Percentiles rank a stretch among this genome's conserved stretches.
phyloP scores from a whole-genome alignment of 2,797 vertebrate genomes.

The Erethizon dorsatum region DNA sequence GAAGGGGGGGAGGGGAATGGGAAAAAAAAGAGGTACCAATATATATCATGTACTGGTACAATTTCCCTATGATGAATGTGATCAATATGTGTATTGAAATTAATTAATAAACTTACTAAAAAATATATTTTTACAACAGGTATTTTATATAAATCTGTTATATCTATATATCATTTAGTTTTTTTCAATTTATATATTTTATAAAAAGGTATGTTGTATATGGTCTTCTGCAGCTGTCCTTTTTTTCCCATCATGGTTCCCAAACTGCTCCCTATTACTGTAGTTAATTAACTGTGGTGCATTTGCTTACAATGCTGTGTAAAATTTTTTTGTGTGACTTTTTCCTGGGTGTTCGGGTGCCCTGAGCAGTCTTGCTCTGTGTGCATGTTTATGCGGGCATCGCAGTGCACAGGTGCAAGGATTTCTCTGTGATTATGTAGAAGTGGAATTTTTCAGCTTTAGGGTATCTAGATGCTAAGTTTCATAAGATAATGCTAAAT shows the following conservation, averaged over 20 bases:
- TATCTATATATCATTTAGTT: background rate
- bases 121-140: background rate
- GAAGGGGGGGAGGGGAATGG: background rate
- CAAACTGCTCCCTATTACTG: background rate
- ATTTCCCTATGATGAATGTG: background rate
- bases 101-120: background rate
- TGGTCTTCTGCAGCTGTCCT: background rate
- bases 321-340: background rate
- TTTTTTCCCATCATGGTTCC: background rate
- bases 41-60: background rate
- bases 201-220: background rate
- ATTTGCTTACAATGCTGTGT: background rate
- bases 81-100: background rate
- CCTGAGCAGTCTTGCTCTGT: background rate
- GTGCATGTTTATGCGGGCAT: background rate
- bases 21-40: background rate
- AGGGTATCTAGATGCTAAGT: background rate
- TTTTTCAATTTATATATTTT: slow-evolving; percentile 10
- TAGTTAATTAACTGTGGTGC: background rate
- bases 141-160: background rate
- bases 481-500: background rate
- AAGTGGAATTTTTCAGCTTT: background rate
- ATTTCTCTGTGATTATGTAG: background rate
- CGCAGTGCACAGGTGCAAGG: background rate
- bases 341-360: background rate